Percentiles rank a stretch among this genome's conserved stretches.
Evolutionary conservation across 2,888 invertebrate genomes (phyloP).

Genomic region (Macrosoma leucophasiata): DNA sequence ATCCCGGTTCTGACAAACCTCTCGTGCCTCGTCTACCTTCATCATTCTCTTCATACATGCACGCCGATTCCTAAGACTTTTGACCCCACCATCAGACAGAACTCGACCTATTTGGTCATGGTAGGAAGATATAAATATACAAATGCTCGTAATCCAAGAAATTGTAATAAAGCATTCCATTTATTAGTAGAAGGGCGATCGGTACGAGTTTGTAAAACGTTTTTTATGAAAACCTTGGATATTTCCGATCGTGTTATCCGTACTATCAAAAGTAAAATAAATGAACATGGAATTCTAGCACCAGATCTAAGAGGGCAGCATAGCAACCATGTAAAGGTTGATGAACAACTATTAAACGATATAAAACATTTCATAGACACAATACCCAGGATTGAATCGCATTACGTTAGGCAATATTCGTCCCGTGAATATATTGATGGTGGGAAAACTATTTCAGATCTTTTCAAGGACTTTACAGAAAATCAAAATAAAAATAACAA

Average conservation of each 20-base stretch:
- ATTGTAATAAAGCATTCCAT: slow-evolving; percentile 17
- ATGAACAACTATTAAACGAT: slow-evolving; percentile 13
- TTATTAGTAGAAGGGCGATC: slow-evolving; percentile 15
- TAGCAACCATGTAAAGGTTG: slow-evolving; percentile 17
- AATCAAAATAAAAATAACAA: slow-evolving; percentile 19
- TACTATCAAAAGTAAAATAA: slow-evolving; percentile 12
- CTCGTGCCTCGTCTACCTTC: too few species aligned
- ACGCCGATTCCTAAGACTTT: too few species aligned
- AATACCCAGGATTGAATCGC: slow-evolving; percentile 22
- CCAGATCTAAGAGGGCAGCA: slow-evolving; percentile 23
- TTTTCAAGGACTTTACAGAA: slow-evolving; percentile 20
- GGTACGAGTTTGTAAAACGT: slow-evolving; percentile 14
- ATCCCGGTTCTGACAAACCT: too few species aligned
- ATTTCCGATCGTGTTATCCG: slow-evolving; percentile 14
- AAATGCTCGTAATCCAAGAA: slow-evolving; percentile 15
- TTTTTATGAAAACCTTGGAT: slow-evolving; percentile 18
- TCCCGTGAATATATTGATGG: slow-evolving; percentile 24
- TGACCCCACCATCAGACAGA: too few species aligned
- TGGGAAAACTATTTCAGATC: slow-evolving; percentile 21
- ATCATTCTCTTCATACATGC: too few species aligned
- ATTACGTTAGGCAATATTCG: slow-evolving; percentile 19
- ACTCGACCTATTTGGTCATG: too few species aligned
- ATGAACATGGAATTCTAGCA: slow-evolving; percentile 19
- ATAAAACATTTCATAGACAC: slow-evolving; percentile 23
- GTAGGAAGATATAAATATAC: slow-evolving; percentile 16